Base-by-base conservation (phyloP, 1,140 invertebrate genomes). In the Antheraea mylitta region DNA sequence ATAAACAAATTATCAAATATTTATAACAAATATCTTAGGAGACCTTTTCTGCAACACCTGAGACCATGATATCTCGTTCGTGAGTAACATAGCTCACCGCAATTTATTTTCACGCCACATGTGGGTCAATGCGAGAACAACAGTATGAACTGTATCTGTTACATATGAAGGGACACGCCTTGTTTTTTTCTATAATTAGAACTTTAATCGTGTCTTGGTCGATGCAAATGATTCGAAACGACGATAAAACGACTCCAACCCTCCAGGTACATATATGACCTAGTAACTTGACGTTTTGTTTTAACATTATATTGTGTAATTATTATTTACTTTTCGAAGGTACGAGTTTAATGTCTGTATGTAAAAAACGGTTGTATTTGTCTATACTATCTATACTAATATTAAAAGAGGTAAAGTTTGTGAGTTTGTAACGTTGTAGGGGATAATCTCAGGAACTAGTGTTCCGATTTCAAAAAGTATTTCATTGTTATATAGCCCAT, bases 61-160 rank as follows among this genome's bases (percentile, higher is more conserved):
- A 59, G 66, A 66, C 64, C 67, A 48, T 74, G 60, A 59, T 69
- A 66, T 63, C 66, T 69, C 63, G 73, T 75, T 77, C 73, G 77
- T 83, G 78, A 69, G 68, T 75, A 78, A 70, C 71, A 74, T 71
- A 79, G 65, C 67, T 64, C 66, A 67, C 62, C 76, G 75, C 73
- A 69, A 77, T 87, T 83, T 82, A 84, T 82, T 86, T 83, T 85
- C 75, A 83, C 80, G 64, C 72, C 67, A 83, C 76, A 90, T 87
- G 83, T 90, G 73, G 87, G 87, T 90, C 87, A 90, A 85, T 90
- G 86, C 78, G 75, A 85, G 75, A 77, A 75, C 71, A 78, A 78
- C 70, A 70, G 74, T 73, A 66, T 77, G 64, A 75, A 71, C 65
- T 75, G 61, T 75, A 69, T 79, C 71, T 65, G 71, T 70, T 79